Percentiles rank a stretch among this genome's conserved stretches.
Conservation (phyloP, 2,113 vertebrate genomes). For the Plectropomus leopardus region DNA sequence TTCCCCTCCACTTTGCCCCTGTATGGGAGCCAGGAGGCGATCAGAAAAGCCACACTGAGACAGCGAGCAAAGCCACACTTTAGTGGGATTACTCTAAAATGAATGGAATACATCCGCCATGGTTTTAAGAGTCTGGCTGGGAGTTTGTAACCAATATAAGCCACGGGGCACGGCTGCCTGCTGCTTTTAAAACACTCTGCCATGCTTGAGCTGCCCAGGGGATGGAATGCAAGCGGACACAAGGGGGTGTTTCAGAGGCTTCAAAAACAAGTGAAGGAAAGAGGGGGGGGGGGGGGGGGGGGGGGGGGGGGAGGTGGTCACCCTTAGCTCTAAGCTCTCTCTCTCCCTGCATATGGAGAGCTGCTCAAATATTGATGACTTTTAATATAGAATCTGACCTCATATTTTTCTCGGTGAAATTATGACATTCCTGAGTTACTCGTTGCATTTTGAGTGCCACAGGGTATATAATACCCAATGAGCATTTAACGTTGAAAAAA, state of each 20-base stretch:
- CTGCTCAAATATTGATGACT: slow-evolving; percentile 81
- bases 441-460: slow-evolving; percentile 39
- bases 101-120: slow-evolving; percentile 55
- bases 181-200: slow-evolving; percentile 82
- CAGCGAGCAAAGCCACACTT: slow-evolving; percentile 42
- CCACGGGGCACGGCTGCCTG: slow-evolving; percentile 61
- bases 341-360: slow-evolving; percentile 56
- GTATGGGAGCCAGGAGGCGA: neutral
- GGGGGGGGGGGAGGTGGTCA: slow-evolving; percentile 52
- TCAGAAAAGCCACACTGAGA: slow-evolving; percentile 44
- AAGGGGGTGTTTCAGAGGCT: slow-evolving; percentile 80
- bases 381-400: slow-evolving; percentile 78
- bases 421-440: slow-evolving; percentile 51
- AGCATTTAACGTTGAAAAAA: too few relatives aligned
- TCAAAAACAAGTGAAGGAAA: slow-evolving; percentile 70
- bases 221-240: slow-evolving; percentile 79
- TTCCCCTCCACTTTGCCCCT: neutral
- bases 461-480: too few relatives aligned
- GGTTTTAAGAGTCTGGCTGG: slow-evolving; percentile 59
- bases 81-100: slow-evolving; percentile 62
- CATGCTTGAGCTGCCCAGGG: slow-evolving; percentile 81
- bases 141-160: slow-evolving; percentile 71
- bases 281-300: neutral
- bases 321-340: slow-evolving; percentile 45
- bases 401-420: slow-evolving; percentile 70